phyloP scores from a whole-genome alignment of 2,113 vertebrate genomes.

The Pampusana beccarii region DNA sequence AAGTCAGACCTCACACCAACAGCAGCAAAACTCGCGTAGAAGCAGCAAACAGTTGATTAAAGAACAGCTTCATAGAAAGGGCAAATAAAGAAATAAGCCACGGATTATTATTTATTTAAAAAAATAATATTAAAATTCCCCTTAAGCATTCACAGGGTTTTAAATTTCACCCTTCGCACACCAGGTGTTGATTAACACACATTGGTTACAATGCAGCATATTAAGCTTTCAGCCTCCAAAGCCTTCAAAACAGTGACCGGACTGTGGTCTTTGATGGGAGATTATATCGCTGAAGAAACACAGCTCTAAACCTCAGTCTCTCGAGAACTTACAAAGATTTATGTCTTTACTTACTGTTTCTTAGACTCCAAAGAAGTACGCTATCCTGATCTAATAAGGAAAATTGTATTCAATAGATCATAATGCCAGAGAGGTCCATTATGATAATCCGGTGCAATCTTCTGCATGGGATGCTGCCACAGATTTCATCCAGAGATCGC shows the following conservation, averaged over 20 bases:
- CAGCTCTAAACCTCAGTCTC: neutral
- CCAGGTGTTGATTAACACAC: neutral
- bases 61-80: neutral
- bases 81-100: neutral
- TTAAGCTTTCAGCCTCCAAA: neutral
- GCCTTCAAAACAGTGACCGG: neutral
- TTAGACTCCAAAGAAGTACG: neutral
- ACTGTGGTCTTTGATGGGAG: neutral
- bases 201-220: neutral
- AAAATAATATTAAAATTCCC: neutral
- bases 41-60: neutral
- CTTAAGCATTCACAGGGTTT: neutral
- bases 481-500: slow-evolving; percentile 6
- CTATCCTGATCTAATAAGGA: slow-evolving; percentile 4
- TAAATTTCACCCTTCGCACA: neutral
- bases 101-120: neutral
- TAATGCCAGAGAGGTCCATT: slow-evolving; percentile 41
- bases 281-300: neutral
- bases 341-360: slow-evolving; percentile 16
- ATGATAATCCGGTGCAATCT: slow-evolving; percentile 21
- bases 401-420: slow-evolving; percentile 16
- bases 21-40: neutral
- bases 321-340: neutral
- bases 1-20: neutral
- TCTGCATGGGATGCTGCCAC: neutral